Percentiles rank a stretch among this genome's conserved stretches.
Evolutionary conservation across 2,888 invertebrate genomes (phyloP).

Genomic region (Perizoma affinitatum): DNA sequence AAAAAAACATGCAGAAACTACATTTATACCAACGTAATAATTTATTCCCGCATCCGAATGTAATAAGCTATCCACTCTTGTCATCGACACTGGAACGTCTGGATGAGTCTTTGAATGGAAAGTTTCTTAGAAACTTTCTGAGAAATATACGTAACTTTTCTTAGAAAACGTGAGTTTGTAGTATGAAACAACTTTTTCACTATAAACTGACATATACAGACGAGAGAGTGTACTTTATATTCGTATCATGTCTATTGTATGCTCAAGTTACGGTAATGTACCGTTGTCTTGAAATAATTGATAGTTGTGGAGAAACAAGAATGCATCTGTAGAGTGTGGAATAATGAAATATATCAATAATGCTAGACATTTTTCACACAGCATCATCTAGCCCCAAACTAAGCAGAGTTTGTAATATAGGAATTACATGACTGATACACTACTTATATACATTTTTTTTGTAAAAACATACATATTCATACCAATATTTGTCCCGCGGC

Average conservation of each 20-base stretch:
- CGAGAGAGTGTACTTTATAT: constrained; percentile 7
- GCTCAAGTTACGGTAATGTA: constrained; percentile 1
- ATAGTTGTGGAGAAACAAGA: not conserved
- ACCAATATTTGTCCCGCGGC: no score
- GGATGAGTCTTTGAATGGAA: constrained; percentile 16
- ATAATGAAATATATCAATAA: no score
- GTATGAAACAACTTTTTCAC: constrained; percentile 21
- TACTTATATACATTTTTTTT: no score
- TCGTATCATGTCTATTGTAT: not conserved
- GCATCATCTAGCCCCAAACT: no score
- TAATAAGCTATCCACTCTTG: constrained; percentile 24
- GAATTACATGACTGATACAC: no score
- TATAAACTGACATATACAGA: constrained; percentile 19
- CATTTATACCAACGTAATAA: constrained; percentile 16
- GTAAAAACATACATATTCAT: no score
- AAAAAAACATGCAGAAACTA: not conserved
- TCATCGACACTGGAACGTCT: constrained; percentile 29
- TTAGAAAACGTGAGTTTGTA: constrained; percentile 9
- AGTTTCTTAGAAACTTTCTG: constrained; percentile 14
- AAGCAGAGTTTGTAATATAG: no score
- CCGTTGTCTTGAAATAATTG: constrained; percentile 3
- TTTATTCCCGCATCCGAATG: constrained; percentile 26
- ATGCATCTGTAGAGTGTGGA: no score
- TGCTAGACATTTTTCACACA: no score
- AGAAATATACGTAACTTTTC: constrained; percentile 13